Evolutionary conservation across 2,888 invertebrate species (phyloP).

Genomic region (Furcula furcula): DNA sequence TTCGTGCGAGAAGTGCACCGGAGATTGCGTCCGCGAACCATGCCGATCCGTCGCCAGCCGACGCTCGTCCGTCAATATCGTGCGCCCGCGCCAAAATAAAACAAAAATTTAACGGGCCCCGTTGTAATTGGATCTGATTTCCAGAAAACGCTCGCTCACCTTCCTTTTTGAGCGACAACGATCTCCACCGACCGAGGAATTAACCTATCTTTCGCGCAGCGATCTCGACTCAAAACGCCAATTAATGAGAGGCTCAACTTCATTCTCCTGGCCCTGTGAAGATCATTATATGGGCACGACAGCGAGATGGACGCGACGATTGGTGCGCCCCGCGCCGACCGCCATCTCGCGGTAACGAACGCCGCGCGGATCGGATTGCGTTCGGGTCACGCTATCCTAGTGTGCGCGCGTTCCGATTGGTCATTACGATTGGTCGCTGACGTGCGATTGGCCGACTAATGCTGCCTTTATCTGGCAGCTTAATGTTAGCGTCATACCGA

Average conservation of each 20-base stretch:
- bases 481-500: constrained; percentile 72
- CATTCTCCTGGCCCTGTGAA: constrained; percentile 81
- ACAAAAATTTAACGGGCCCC: constrained; percentile 77
- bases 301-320: constrained; percentile 80
- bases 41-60: constrained; percentile 44
- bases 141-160: constrained; percentile 79
- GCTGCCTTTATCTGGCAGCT: constrained; percentile 62
- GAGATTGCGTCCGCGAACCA: constrained; percentile 44
- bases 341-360: constrained; percentile 80
- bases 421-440: constrained; percentile 67
- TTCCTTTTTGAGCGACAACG: constrained; percentile 80
- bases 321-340: constrained; percentile 69
- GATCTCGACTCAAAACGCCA: constrained; percentile 82
- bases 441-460: constrained; percentile 72
- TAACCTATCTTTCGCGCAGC: constrained; percentile 80
- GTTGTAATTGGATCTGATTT: constrained; percentile 82
- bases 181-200: constrained; percentile 78
- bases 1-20: constrained; percentile 56
- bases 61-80: constrained; percentile 70
- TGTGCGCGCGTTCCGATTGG: constrained; percentile 68
- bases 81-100: constrained; percentile 72
- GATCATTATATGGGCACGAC: constrained; percentile 82
- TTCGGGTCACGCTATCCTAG: constrained; percentile 81
- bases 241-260: constrained; percentile 82
- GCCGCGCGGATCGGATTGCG: constrained; percentile 74